Evolutionary conservation across 2,888 invertebrate genomes (phyloP), one percentile per base, ranked within the genome.

Genomic region (Toxonevra muliebris): DNA sequence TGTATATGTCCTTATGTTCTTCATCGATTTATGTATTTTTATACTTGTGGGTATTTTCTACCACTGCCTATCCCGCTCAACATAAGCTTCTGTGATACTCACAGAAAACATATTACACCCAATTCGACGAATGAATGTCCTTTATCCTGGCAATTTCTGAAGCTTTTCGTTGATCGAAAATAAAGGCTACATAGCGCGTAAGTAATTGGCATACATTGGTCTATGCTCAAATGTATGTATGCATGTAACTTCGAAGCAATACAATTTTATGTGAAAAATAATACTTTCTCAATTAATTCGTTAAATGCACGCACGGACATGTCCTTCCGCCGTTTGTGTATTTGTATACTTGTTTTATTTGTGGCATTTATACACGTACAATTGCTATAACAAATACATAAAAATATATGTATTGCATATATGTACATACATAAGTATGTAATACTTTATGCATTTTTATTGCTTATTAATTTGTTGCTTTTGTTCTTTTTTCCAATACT

Each of bases 261-360:
- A 30, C 30, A n/a, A 55, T 59, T 65, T 59, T 42, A 30, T 59
- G 54, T 43, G 62, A 43, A 52, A 53, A 60, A 42, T 52, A 65
- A 60, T 60, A 54, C 60, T 71, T 69, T 73, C 76, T 73, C 80
- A 79, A 78, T 79, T 78, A 78, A 78, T 78, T 79, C 76, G 77
- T 77, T 76, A 76, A 78, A 79, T 76, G 64, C 17, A 50, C 17
- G 75, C 79, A 76, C 76, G 76, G 72, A 76, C 75, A 74, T 75
- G 75, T 76, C 64, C 74, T 43, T 17, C 69, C 13, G 7, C 12
- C 12, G n/a, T 12, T 41, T 17, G 30, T 55, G 5, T 30, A 30
- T 11, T 15, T 2, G 13, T 13, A 42, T 43, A 19, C 43, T 9
- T 45, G 58, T 30, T 30, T 30, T 30, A 30, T 30, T 30, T 30